phyloP scores from a whole-genome alignment of 2,113 vertebrate species.

The Tragelaphus scriptus region DNA sequence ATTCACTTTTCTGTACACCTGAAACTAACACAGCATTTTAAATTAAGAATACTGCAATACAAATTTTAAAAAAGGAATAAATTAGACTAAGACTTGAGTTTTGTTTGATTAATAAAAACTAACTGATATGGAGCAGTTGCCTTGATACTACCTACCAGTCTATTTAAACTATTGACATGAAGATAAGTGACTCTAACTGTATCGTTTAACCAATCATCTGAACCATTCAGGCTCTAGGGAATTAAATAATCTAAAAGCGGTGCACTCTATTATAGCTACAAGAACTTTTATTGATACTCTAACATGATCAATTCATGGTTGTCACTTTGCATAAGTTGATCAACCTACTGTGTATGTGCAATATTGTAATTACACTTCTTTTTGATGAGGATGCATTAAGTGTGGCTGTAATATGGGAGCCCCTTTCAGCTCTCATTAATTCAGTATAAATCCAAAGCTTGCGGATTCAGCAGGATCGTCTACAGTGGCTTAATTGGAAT shows the following conservation, averaged over 20 bases:
- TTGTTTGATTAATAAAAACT: not conserved
- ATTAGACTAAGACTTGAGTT: not conserved
- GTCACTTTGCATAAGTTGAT: slow-evolving; percentile 49
- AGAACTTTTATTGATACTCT: not conserved
- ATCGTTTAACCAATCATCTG: not conserved
- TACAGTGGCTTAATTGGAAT: slow-evolving; percentile 50
- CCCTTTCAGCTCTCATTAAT: slow-evolving; percentile 63
- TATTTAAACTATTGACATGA: not conserved
- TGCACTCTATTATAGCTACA: slow-evolving; percentile 4
- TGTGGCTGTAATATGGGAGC: slow-evolving; percentile 27
- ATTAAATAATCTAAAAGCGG: slow-evolving; percentile 19
- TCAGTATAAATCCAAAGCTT: slow-evolving; percentile 57
- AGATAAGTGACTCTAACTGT: slow-evolving; percentile 1
- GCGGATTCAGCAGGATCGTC: slow-evolving; percentile 43
- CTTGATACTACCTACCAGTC: not conserved
- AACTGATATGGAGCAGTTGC: not conserved
- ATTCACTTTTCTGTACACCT: not conserved
- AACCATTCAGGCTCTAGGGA: not conserved
- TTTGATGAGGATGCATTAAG: slow-evolving; percentile 13
- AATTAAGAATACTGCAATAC: not conserved
- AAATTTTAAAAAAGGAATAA: not conserved
- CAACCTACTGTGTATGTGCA: not conserved
- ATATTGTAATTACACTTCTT: not conserved
- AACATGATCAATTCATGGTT: slow-evolving; percentile 45
- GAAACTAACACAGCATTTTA: not conserved